phyloP scores from a whole-genome alignment of 2,113 vertebrate species.

The Notechis scutatus region DNA sequence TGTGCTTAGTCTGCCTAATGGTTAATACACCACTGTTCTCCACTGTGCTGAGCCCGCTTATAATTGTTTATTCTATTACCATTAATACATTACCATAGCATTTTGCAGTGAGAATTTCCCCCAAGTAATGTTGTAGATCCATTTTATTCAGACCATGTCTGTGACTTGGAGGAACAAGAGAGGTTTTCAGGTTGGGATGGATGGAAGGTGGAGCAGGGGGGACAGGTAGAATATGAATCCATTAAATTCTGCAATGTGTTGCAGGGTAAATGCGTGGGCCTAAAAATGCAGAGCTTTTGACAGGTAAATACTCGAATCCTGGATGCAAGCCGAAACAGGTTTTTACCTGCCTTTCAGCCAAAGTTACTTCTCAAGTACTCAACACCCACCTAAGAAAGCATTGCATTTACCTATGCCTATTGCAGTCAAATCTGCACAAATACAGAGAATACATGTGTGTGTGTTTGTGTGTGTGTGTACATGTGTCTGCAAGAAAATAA shows the following conservation, averaged over 20 bases:
- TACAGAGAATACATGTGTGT: background rate
- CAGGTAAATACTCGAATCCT: slow-evolving; percentile 66
- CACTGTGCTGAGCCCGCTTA: background rate
- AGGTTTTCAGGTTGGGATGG: slow-evolving; percentile 40
- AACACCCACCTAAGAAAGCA: slow-evolving; percentile 45
- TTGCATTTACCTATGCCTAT: slow-evolving; percentile 37
- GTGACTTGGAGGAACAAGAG: slow-evolving; percentile 34
- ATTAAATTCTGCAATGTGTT: slow-evolving; percentile 56
- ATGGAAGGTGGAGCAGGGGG: background rate
- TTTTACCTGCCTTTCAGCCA: slow-evolving; percentile 62
- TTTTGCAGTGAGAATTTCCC: background rate
- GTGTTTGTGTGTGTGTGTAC: no score
- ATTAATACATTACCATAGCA: background rate
- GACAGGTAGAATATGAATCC: slow-evolving; percentile 39
- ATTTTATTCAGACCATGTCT: background rate
- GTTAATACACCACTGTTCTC: background rate
- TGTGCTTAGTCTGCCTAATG: no score
- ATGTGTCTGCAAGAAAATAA: background rate
- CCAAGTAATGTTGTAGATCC: background rate
- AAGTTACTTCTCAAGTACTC: slow-evolving; percentile 38
- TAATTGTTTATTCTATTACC: background rate
- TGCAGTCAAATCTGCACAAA: slow-evolving; percentile 15
- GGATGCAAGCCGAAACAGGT: slow-evolving; percentile 53
- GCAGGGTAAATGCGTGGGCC: slow-evolving; percentile 53
- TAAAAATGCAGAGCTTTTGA: slow-evolving; percentile 52